phyloP scores from a whole-genome alignment of 2,113 vertebrate species.

The Rhinolophus ferrumequinum region DNA sequence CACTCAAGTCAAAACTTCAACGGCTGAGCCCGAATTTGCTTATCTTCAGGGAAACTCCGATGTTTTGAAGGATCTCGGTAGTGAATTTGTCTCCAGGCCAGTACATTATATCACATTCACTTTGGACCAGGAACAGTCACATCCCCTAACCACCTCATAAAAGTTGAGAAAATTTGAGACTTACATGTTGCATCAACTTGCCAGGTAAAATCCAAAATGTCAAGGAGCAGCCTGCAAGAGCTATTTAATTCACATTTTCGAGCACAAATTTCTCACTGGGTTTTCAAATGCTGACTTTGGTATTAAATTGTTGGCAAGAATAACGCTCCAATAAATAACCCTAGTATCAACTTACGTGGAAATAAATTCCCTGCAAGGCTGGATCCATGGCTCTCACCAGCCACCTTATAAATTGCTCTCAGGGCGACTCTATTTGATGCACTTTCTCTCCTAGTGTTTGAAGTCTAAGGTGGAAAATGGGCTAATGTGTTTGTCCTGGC shows the following conservation, averaged over 20 bases:
- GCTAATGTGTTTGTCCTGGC: slow-evolving; percentile 53
- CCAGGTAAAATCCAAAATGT: slow-evolving; percentile 1
- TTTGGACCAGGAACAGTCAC: not conserved
- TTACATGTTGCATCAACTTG: not conserved
- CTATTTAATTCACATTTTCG: slow-evolving; percentile 50
- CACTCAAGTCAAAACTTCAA: slow-evolving; percentile 15
- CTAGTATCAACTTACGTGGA: slow-evolving; percentile 56
- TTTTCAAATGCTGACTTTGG: slow-evolving; percentile 43
- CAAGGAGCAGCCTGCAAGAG: not conserved
- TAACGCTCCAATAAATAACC: slow-evolving; percentile 18
- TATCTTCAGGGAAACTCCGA: slow-evolving; percentile 13
- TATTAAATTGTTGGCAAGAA: slow-evolving; percentile 51
- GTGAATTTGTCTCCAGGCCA: not conserved
- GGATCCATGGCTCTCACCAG: slow-evolving; percentile 31
- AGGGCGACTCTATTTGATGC: not conserved
- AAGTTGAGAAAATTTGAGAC: not conserved
- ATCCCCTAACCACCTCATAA: not conserved
- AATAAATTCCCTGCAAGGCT: slow-evolving; percentile 46
- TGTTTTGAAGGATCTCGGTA: not conserved
- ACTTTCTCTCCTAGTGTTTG: not conserved
- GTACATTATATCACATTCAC: fast-evolving
- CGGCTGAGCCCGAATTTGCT: not conserved
- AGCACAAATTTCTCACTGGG: slow-evolving; percentile 50
- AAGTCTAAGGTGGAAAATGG: slow-evolving; percentile 29
- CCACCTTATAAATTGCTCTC: slow-evolving; percentile 56